Evolutionary conservation across 2,797 vertebrate species (phyloP).

Genomic region (Graptemys geographica): DNA sequence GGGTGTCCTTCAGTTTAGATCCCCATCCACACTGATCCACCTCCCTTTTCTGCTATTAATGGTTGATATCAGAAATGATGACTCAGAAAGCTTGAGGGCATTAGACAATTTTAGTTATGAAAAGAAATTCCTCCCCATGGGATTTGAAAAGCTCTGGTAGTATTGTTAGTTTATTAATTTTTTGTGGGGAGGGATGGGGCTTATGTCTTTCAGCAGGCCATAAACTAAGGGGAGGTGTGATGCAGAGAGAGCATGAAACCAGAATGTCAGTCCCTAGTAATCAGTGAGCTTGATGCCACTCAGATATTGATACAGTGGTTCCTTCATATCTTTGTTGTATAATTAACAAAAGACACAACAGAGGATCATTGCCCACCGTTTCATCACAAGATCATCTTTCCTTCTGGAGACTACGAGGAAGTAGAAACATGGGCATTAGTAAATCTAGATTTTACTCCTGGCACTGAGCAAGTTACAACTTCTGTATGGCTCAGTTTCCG

Average conservation of each 20-base stretch:
- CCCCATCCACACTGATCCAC: neutral
- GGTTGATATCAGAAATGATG: too few species aligned
- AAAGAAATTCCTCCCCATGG: too few species aligned
- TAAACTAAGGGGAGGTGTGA: too few species aligned
- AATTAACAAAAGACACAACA: neutral
- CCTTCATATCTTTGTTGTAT: neutral
- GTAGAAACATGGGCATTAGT: rapidly evolving
- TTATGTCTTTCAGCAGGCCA: too few species aligned
- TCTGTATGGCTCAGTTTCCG: neutral
- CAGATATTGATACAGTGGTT: neutral
- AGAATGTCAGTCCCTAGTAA: neutral
- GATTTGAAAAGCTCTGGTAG: neutral
- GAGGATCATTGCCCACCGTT: neutral
- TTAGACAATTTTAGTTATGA: too few species aligned
- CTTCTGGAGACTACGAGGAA: neutral
- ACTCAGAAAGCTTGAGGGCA: too few species aligned
- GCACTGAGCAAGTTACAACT: neutral
- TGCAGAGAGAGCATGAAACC: neutral
- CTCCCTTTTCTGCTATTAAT: neutral
- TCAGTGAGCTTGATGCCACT: neutral
- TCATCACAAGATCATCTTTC: neutral
- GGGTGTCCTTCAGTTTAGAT: neutral
- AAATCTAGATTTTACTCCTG: neutral
- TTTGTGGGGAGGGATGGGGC: rapidly evolving
- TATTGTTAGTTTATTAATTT: neutral